Evolutionary conservation across 2,113 vertebrate species (phyloP).

Genomic region (Anser cygnoides): DNA sequence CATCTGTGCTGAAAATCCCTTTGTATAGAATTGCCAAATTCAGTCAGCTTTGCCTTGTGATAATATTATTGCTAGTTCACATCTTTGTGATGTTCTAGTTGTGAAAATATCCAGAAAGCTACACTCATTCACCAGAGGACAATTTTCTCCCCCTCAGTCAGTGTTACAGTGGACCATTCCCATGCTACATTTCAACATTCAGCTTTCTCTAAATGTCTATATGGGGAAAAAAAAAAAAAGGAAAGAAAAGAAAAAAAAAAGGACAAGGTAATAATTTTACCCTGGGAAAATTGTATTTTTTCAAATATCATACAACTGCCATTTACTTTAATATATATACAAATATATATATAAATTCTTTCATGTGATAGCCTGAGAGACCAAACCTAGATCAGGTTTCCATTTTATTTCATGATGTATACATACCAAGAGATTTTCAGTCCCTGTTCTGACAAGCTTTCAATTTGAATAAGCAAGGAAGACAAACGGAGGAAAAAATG

Average conservation of each 20-base stretch:
- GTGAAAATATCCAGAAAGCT: neutral
- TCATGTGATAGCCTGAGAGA: neutral
- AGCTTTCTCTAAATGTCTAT: neutral
- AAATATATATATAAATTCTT: neutral
- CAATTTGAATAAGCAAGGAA: conserved; percentile 61
- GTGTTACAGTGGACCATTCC: neutral
- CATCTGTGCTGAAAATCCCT: neutral
- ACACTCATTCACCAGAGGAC: neutral
- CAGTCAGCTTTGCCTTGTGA: neutral
- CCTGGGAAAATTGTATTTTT: neutral
- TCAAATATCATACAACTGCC: neutral
- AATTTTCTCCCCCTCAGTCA: neutral
- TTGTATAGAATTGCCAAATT: neutral
- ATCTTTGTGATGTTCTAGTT: neutral
- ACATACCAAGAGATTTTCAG: conserved; percentile 62
- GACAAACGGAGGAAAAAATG: conserved; percentile 53
- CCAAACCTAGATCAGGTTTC: conserved; percentile 42
- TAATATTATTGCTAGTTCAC: conserved; percentile 19
- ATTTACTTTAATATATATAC: neutral
- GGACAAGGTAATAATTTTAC: neutral
- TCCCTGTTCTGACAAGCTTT: conserved; percentile 64
- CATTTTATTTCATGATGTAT: conserved; percentile 36
- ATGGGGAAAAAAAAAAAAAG: neutral
- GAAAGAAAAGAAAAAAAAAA: neutral
- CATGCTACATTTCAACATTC: neutral